Evolutionary conservation across 2,888 invertebrate genomes (phyloP).

Genomic region (Ecdyonurus torrentis): DNA sequence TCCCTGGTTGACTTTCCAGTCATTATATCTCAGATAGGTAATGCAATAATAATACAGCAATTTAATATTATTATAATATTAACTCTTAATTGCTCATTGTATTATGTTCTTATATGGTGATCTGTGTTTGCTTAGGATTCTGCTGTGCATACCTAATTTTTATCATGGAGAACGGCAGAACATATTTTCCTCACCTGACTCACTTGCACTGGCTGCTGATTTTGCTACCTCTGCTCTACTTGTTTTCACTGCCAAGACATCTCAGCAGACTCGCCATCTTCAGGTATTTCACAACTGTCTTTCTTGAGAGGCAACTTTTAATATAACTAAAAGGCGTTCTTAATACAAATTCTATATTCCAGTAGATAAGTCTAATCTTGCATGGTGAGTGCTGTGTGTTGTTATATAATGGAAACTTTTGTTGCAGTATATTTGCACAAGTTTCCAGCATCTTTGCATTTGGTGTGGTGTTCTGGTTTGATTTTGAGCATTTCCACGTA

Average conservation of each 20-base stretch:
- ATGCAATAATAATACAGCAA: conserved; percentile 9
- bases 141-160: conserved; percentile 23
- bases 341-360: too few species aligned
- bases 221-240: conserved; percentile 24
- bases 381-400: too few species aligned
- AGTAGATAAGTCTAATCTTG: too few species aligned
- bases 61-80: background rate
- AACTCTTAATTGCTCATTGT: background rate
- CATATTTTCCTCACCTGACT: conserved; percentile 19
- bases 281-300: too few species aligned
- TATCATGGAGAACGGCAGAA: conserved; percentile 24
- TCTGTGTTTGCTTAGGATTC: conserved; percentile 23
- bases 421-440: conserved; percentile 27
- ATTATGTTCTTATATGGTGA: too few species aligned
- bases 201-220: conserved; percentile 24
- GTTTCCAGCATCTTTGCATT: conserved; percentile 28
- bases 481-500: conserved; percentile 25
- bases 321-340: too few species aligned
- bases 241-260: conserved; percentile 24
- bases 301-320: too few species aligned
- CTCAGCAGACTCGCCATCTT: conserved; percentile 25
- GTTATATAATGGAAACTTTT: too few species aligned
- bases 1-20: conserved; percentile 24
- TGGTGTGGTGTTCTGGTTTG: conserved; percentile 31
- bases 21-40: conserved; percentile 26